Evolutionary conservation across 1,140 invertebrate genomes (phyloP), one percentile per base, ranked within the genome.

Genomic region (Aphaenogaster floridana): DNA sequence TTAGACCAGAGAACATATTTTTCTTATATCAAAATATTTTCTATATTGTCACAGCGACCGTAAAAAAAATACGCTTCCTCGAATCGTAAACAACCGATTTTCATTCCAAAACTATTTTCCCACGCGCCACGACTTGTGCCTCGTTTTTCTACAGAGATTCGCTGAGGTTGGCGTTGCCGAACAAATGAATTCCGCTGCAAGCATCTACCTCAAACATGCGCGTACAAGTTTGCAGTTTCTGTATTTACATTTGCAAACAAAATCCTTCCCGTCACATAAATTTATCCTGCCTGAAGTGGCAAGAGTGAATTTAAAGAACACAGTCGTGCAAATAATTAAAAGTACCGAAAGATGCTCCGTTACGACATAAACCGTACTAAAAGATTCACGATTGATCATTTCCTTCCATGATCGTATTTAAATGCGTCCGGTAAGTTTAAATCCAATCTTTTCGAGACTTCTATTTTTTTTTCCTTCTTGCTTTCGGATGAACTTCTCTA

Each of bases 111-210:
- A 72, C 66, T 81, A 81, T 81, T 81, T 72, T 72, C 50, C 9
- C 48, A 79, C 63, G 28, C 64, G 63, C 34, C 66, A 36, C 50
- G 64, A 80, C 63, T 80, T 80, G 48, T 42, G 66, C 17, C 21
- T 71, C 66, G 66, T 71, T 81, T 81, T 81, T 81, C 77, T 28
- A 7, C 34, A 8, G 79, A 45, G 50, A 81, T 81, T 81, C 66
- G 66, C 79, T 72, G 64, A 81, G 64, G 64, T 71, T 81, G 50
- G 21, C 50, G 52, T 54, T 71, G 52, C 66, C 52, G 66, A 57
- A 81, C 79, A 81, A 81, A 81, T 81, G 79, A 81, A 81, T 81
- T 81, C 79, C 79, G 66, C 79, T 81, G 66, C 39, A n/a, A 81
- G 79, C 79, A 72, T 45, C 50, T 21, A 71, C 66, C 36, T 57